A percentile compares a stretch with the other conserved stretches of the same genome.
phyloP scores from a whole-genome alignment of 2,888 invertebrate genomes.

The Pilophorus perplexus region DNA sequence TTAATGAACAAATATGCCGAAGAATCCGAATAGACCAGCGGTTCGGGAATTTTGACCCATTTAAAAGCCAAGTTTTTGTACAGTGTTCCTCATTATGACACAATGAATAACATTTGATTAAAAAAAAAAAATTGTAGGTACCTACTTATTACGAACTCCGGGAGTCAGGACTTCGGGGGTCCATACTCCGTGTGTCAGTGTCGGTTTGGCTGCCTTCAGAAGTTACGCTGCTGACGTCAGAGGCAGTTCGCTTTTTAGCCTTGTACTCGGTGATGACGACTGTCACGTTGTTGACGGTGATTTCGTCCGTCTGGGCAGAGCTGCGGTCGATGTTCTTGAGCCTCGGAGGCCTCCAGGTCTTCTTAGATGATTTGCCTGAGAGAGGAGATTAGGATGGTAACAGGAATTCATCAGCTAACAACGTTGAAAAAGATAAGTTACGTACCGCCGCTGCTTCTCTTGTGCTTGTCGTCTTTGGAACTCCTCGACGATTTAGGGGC shows the following conservation, averaged over 20 bases:
- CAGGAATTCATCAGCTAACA: too few relatives aligned
- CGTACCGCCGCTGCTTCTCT: constrained; percentile 48
- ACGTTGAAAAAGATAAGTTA: too few relatives aligned
- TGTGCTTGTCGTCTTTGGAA: constrained; percentile 51
- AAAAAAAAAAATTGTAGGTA: neutral
- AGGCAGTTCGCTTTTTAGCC: constrained; percentile 60
- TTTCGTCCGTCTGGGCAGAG: constrained; percentile 88
- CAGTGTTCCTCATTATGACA: too few relatives aligned
- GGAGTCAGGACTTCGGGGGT: constrained; percentile 54
- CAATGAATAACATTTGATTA: constrained; percentile 8
- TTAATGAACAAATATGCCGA: too few relatives aligned
- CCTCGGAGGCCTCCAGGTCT: constrained; percentile 65
- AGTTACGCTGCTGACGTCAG: constrained; percentile 55
- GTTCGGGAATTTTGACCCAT: too few relatives aligned
- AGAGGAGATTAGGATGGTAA: too few relatives aligned
- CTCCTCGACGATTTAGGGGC: constrained; percentile 56
- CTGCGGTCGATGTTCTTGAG: constrained; percentile 91
- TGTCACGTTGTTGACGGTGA: constrained; percentile 95
- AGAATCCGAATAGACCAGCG: too few relatives aligned
- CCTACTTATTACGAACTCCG: constrained; percentile 46
- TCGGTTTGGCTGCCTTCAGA: constrained; percentile 57
- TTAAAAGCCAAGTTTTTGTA: too few relatives aligned
- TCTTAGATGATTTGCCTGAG: constrained; percentile 52
- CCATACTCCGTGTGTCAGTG: constrained; percentile 55
- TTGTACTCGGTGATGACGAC: constrained; percentile 96